Percentiles rank a stretch among this genome's conserved stretches.
These are phyloP conservation scores for Nematolebias whitei DNA, from an alignment of 2,113 vertebrate genomes.

Conservation along the genomic window DNA sequence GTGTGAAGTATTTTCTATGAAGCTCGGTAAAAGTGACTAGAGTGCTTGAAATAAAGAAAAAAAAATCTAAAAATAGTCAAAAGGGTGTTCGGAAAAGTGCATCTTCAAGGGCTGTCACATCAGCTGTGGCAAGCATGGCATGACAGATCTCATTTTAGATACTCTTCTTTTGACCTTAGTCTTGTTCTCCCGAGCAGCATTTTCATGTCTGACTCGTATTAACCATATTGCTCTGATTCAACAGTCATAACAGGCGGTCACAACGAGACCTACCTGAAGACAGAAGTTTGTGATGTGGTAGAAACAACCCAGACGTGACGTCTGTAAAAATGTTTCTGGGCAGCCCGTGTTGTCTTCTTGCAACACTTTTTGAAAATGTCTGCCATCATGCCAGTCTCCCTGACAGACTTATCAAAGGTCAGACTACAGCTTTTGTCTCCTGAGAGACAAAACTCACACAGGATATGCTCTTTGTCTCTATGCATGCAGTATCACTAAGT, in stretches of 20 bases:
- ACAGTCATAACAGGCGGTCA: conserved; percentile 43
- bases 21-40: conserved; percentile 46
- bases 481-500: conserved; percentile 32
- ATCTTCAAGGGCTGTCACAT: conserved; percentile 50
- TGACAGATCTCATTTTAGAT: conserved; percentile 67
- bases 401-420: conserved; percentile 68
- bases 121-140: conserved; percentile 46
- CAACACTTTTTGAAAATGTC: conserved; percentile 45
- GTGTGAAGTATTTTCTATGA: conserved; percentile 38
- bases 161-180: conserved; percentile 49
- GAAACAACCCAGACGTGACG: conserved; percentile 24
- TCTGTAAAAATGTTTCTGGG: conserved; percentile 33
- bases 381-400: conserved; percentile 47
- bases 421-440: conserved; percentile 53
- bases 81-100: conserved; percentile 24
- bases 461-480: conserved; percentile 43
- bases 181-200: conserved; percentile 54
- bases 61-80: conserved; percentile 70
- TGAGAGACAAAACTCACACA: conserved; percentile 43
- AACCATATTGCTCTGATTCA: conserved; percentile 47
- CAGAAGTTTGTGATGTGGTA: conserved; percentile 38
- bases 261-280: conserved; percentile 30
- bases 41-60: neutral
- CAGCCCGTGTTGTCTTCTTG: conserved; percentile 20
- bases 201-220: conserved; percentile 57